Evolutionary conservation across 2,888 invertebrate species (phyloP).

Genomic region (Xestia sexstrigata): DNA sequence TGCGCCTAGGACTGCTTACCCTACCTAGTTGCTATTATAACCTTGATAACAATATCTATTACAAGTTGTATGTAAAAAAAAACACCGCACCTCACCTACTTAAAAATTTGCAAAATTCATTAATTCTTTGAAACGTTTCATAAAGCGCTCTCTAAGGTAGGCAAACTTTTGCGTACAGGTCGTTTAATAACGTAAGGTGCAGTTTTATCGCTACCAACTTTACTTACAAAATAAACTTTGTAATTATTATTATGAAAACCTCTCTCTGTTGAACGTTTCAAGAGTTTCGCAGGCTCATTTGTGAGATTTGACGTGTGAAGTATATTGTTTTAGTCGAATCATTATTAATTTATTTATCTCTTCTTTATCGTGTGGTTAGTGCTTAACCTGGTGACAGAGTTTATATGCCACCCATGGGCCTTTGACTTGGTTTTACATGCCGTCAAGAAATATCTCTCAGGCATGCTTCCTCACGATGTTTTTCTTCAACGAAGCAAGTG

Average conservation of each 20-base stretch:
- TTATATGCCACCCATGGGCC: no score
- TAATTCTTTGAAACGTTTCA: slow-evolving; percentile 59
- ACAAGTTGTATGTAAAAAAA: slow-evolving; percentile 8
- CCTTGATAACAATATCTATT: slow-evolving; percentile 25
- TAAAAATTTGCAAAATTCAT: slow-evolving; percentile 62
- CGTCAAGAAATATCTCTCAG: no score
- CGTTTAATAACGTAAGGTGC: slow-evolving; percentile 54
- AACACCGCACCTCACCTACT: slow-evolving; percentile 38
- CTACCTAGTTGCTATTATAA: not conserved
- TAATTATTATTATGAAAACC: slow-evolving; percentile 58
- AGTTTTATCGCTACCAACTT: slow-evolving; percentile 62
- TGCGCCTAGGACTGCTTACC: no score
- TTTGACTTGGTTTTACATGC: no score
- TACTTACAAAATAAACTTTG: slow-evolving; percentile 58
- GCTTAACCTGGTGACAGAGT: no score
- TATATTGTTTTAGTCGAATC: not conserved
- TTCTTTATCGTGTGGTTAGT: no score
- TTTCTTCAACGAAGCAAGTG: no score
- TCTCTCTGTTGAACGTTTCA: slow-evolving; percentile 30
- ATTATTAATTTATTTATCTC: not conserved
- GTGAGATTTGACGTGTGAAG: slow-evolving; percentile 10
- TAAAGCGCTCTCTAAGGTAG: slow-evolving; percentile 51
- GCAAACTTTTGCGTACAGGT: slow-evolving; percentile 57
- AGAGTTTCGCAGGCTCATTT: slow-evolving; percentile 33
- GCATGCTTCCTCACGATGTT: no score